Evolutionary conservation across 2,113 vertebrate genomes (phyloP).

Genomic region (Brienomyrus brachyistius): DNA sequence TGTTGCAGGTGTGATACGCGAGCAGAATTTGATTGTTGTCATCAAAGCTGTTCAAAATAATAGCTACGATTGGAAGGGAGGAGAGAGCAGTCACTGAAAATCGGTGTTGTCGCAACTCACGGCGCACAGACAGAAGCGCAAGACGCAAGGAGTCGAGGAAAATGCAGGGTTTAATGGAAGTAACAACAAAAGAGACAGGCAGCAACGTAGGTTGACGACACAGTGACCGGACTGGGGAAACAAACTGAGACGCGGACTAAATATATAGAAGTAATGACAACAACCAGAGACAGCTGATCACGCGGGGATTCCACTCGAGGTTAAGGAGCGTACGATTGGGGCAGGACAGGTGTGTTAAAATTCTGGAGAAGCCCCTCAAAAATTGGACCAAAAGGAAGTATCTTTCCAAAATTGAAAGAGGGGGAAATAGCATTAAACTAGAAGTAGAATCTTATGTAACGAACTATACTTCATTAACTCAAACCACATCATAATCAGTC

Average conservation of each 20-base stretch:
- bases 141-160: too few relatives aligned
- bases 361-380: not conserved
- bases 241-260: too few relatives aligned
- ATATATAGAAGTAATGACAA: too few relatives aligned
- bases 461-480: not conserved
- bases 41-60: not conserved
- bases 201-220: too few relatives aligned
- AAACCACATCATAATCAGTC: not conserved
- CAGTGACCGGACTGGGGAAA: too few relatives aligned
- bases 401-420: not conserved
- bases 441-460: not conserved
- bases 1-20: not conserved
- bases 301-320: too few relatives aligned
- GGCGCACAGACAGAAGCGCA: too few relatives aligned
- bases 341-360: not conserved
- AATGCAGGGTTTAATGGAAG: too few relatives aligned
- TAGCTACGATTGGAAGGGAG: not conserved
- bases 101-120: not conserved
- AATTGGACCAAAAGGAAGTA: not conserved
- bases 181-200: too few relatives aligned
- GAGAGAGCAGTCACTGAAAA: not conserved
- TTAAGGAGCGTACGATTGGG: too few relatives aligned
- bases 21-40: not conserved
- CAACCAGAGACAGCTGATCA: too few relatives aligned
- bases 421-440: not conserved